Evolutionary conservation across 2,113 vertebrate species (phyloP).

Genomic region (Ochotona princeps): DNA sequence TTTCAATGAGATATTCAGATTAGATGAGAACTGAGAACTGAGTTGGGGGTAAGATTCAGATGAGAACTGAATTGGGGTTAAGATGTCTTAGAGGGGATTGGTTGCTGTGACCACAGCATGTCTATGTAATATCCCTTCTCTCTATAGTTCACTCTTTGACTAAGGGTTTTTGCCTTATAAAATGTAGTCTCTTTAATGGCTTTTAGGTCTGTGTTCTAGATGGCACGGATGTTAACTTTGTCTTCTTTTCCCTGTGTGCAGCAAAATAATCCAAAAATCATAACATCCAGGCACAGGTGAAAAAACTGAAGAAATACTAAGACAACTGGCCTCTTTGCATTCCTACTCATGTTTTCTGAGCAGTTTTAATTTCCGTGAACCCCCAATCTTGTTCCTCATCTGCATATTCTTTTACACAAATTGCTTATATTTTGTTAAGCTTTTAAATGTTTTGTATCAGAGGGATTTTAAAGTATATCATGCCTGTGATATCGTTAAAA

Average conservation of each 20-base stretch:
- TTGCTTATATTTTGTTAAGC: neutral
- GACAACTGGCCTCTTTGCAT: neutral
- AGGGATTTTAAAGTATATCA: slow-evolving; percentile 14
- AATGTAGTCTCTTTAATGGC: neutral
- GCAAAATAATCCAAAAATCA: neutral
- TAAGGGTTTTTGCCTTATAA: neutral
- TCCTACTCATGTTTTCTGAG: neutral
- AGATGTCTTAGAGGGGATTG: slow-evolving; percentile 5
- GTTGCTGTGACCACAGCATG: neutral
- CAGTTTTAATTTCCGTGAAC: neutral
- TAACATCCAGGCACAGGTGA: neutral
- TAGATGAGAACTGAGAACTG: too few species aligned
- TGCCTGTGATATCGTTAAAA: slow-evolving; percentile 18
- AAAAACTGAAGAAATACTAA: neutral
- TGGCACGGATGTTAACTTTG: neutral
- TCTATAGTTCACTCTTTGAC: neutral
- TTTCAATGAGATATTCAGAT: too few species aligned
- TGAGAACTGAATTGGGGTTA: neutral
- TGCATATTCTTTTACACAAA: neutral
- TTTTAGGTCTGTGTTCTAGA: neutral
- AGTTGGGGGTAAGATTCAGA: neutral
- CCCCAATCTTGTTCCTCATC: neutral
- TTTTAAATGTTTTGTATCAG: slow-evolving; percentile 18
- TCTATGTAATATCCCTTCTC: neutral
- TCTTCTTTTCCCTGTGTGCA: neutral